Base-by-base conservation (phyloP, 2,797 vertebrate genomes). In the Spheniscus humboldti region DNA sequence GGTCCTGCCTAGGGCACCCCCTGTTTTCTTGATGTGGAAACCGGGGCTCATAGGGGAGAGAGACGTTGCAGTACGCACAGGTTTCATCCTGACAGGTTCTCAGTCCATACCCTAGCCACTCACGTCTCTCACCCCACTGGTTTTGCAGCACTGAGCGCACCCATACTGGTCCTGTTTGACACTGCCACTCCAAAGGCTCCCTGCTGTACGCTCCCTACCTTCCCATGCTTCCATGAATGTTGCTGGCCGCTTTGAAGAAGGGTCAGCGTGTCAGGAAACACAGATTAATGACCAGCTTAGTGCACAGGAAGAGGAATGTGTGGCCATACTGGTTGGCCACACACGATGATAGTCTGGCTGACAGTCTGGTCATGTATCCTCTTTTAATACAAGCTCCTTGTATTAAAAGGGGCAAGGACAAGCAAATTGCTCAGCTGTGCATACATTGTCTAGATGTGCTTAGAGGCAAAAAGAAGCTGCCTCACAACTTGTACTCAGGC, bases 101-200 rank as follows among this genome's bases (percentile, higher is more conserved):
- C 27, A 20, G 7, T 59, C 48, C 30, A 23, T 18, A 22, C 11
- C 11, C 11, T 31, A 10, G 28, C 22, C 33, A 37, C 11, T 80
- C 18, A 4, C 0, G 0, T 43, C 55, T 64, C 85, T 66, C 24
- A n/a, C 4, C 11, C 16, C 47, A 50, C 18, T 30, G 43, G 20
- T 71, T 88, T 37, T 86, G 52, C 79, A 83, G 76, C 33, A 10
- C 37, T 33, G 25, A 4, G 31, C 39, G 22, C 35, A 71, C 15
- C 12, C 18, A 45, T 53, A 12, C 10, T 37, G n/a, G 37, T 74
- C 15, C 18, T 13, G 9, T 30, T 63, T 39, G 75, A 17, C 41
- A 30, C 37, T 17, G 19, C 16, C 43, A 8, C 35, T 59, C 48
- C 55, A 66, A 50, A 50, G 31, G 63, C 31, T 85, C 47, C 59